Evolutionary conservation across 2,113 vertebrate genomes (phyloP).

Genomic region (Nematolebias whitei): DNA sequence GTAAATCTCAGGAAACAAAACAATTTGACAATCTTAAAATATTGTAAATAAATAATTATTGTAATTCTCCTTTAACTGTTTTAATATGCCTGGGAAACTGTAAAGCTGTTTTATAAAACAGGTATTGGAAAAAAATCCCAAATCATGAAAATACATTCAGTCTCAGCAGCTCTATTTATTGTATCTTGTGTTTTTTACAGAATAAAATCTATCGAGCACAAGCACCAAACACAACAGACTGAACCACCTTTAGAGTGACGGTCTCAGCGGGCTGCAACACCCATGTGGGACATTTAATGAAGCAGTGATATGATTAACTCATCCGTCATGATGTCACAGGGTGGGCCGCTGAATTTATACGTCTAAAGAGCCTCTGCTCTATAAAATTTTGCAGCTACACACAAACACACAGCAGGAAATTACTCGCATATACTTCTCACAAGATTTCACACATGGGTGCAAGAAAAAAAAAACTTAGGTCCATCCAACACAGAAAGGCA

Average conservation of each 20-base stretch:
- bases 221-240: neutral
- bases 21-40: too few species aligned
- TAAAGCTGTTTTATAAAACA: too few species aligned
- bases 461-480: constrained; percentile 3
- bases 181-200: too few species aligned
- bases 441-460: constrained; percentile 17
- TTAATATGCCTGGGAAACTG: too few species aligned
- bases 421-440: neutral
- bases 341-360: constrained; percentile 51
- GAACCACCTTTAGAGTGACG: neutral
- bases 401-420: constrained; percentile 2
- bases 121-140: too few species aligned
- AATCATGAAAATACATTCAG: too few species aligned
- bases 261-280: constrained; percentile 37
- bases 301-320: constrained; percentile 70
- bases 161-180: too few species aligned
- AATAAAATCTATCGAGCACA: too few species aligned
- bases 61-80: too few species aligned
- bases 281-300: constrained; percentile 66
- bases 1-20: too few species aligned
- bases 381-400: constrained; percentile 40
- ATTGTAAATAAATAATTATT: too few species aligned
- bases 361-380: constrained; percentile 44
- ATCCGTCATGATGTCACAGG: constrained; percentile 73
- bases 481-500: constrained; percentile 10